Conservation (phyloP, 2,888 invertebrate genomes). For the Sphaerophoria taeniata region DNA sequence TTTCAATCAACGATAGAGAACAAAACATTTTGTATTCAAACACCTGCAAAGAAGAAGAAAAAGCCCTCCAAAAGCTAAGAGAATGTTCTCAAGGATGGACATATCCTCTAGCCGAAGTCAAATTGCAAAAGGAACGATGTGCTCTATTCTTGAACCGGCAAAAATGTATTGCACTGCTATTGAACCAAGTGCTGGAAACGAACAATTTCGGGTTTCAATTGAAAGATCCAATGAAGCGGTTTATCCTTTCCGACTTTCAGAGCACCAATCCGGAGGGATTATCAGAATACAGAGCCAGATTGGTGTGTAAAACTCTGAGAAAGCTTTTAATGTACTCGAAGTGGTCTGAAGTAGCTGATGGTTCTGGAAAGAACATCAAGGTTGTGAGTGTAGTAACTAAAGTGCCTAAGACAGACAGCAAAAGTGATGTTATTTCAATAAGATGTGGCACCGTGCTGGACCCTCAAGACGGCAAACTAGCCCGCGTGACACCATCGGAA, state of each 20-base stretch:
- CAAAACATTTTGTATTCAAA: slow-evolving; percentile 22
- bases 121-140: slow-evolving; percentile 76
- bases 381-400: slow-evolving; percentile 41
- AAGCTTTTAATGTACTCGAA: slow-evolving; percentile 77
- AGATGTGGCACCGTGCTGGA: slow-evolving; percentile 86
- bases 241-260: not conserved
- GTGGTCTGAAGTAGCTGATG: slow-evolving; percentile 75
- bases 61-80: slow-evolving; percentile 62
- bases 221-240: slow-evolving; percentile 40
- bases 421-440: slow-evolving; percentile 77
- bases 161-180: slow-evolving; percentile 68
- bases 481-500: slow-evolving; percentile 77
- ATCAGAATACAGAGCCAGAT: slow-evolving; percentile 76
- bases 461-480: slow-evolving; percentile 84
- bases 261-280: slow-evolving; percentile 64
- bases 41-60: slow-evolving; percentile 10
- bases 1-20: slow-evolving; percentile 43
- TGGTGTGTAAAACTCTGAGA: slow-evolving; percentile 75
- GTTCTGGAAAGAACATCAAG: slow-evolving; percentile 66
- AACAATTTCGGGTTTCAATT: slow-evolving; percentile 62
- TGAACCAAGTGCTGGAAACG: slow-evolving; percentile 75
- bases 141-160: slow-evolving; percentile 76
- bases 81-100: slow-evolving; percentile 75
- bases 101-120: slow-evolving; percentile 75
- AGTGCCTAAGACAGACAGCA: not conserved